Evolutionary conservation across 2,797 vertebrate genomes (phyloP), one percentile per base, ranked within the genome.

Genomic region (Chaunax sp.): DNA sequence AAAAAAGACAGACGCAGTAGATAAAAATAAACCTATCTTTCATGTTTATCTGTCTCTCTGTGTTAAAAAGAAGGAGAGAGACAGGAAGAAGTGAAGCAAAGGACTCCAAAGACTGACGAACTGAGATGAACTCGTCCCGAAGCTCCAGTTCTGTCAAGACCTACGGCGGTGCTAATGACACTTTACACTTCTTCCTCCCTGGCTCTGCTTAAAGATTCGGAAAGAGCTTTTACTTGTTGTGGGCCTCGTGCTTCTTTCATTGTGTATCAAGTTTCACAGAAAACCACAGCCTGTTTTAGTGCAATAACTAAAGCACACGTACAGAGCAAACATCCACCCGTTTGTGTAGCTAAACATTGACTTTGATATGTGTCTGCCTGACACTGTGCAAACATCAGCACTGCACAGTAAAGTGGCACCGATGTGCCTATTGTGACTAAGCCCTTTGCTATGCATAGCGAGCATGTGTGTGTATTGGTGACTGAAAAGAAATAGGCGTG

Each of bases 221-320:
- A 15, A 61, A 83, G 69, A 89, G 80, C 75, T 72, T 87, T 81
- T 80, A 60, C 80, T 69, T 81, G 83, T 85, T 83, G 61, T 37
- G 16, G 37, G 28, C 25, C 38, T 64, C 1, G 11, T 12, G 51
- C 23, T 35, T 40, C 58, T 54, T 80, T 81, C 77, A 69, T 37
- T 82, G 63, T 70, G 46, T 64, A 64, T 77, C 28, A 43, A 6
- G 13, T 49, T 3, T 67, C 40, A 30, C 26, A 51, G 19, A 33
- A 9, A 54, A 40, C 38, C 37, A 1, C 63, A 22, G n/a, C 37
- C 38, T 37, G 19, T 44, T 51, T 58, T 38, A 18, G 18, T 15
- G 28, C 37, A 25, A 22, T 22, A 14, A 22, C 40, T 35, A 38
- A 54, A 19, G 20, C 52, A 44, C 28, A 37, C 22, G 23, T 38